Evolutionary conservation across 2,113 vertebrate species (phyloP), one percentile per base, ranked within the genome.

Genomic region (Poeciliopsis turrubarensis): DNA sequence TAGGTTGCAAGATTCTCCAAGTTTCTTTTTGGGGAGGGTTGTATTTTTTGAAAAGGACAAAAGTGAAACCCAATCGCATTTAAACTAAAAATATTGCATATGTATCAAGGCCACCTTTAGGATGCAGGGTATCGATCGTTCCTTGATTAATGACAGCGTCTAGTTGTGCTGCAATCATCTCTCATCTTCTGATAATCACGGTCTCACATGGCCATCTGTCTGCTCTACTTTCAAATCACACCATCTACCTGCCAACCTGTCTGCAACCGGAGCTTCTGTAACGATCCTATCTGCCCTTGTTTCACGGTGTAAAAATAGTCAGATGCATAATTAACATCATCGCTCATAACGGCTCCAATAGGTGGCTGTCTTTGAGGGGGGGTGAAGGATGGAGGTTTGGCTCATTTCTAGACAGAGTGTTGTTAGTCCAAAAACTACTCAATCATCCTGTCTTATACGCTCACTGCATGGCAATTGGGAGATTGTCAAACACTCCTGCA

Each of bases 311-410:
- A 90, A 92, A 93, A 92, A 93, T 91, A 92, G 89, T 90, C 77
- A 57, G 83, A 89, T 89, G 87, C 82, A 82, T 93, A 93, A 93
- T 93, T 93, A 93, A 91, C 90, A 92, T 89, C 91, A 93, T 93
- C 89, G 79, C 84, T 93, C 93, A 92, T 89, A 90, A 93, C 65
- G 72, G 89, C 83, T 86, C 87, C 90, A 82, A 89, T 92, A 92
- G 90, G 83, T 71, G 80, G 70, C 80, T 87, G 86, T 90, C 86
- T 86, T 41, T 9, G 29, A 29, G 25, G 67, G 29, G 29, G 67
- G 66, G 15, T 90, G 85, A 92, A 71, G 80, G 82, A 90, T 90
- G 86, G 79, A 77, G 66, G 70, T 80, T 84, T 47, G 32, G 77
- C 81, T 89, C 78, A 57, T 87, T 79, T 76, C 74, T 78, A 80